phyloP scores from a whole-genome alignment of 2,113 vertebrate genomes.

The Silurus meridionalis region DNA sequence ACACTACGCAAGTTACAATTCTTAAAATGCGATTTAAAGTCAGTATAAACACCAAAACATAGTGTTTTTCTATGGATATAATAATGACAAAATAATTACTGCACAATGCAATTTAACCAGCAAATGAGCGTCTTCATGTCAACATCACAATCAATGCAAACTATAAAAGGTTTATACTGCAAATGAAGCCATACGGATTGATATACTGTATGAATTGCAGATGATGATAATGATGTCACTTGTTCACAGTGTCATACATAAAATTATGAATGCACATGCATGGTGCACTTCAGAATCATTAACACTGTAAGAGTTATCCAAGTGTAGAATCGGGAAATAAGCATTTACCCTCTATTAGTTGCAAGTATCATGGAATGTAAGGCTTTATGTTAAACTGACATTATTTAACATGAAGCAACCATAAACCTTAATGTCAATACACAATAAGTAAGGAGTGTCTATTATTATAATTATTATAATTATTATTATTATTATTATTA shows the following conservation, averaged over 20 bases:
- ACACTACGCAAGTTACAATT: background rate
- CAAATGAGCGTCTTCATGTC: background rate
- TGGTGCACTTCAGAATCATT: background rate
- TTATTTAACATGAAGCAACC: background rate
- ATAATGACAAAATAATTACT: background rate
- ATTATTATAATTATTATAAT: too few relatives aligned
- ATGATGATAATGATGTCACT: slow-evolving; percentile 44
- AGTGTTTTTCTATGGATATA: background rate
- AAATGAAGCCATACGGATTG: slow-evolving; percentile 32
- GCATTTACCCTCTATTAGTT: background rate
- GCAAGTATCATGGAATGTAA: background rate
- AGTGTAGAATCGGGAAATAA: background rate
- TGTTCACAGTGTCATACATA: slow-evolving; percentile 22
- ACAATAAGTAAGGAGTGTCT: background rate
- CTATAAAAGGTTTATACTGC: slow-evolving; percentile 11
- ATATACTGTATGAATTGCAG: slow-evolving; percentile 34
- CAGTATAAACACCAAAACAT: background rate
- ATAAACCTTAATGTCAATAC: background rate
- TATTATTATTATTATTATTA: too few relatives aligned
- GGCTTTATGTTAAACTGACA: background rate
- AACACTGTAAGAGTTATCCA: slow-evolving; percentile 13
- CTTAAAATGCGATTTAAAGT: background rate
- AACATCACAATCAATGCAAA: background rate
- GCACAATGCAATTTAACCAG: background rate
- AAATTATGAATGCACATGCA: slow-evolving; percentile 40